Conservation (phyloP, 2,888 invertebrate genomes). For the Serrognathus titanus region DNA sequence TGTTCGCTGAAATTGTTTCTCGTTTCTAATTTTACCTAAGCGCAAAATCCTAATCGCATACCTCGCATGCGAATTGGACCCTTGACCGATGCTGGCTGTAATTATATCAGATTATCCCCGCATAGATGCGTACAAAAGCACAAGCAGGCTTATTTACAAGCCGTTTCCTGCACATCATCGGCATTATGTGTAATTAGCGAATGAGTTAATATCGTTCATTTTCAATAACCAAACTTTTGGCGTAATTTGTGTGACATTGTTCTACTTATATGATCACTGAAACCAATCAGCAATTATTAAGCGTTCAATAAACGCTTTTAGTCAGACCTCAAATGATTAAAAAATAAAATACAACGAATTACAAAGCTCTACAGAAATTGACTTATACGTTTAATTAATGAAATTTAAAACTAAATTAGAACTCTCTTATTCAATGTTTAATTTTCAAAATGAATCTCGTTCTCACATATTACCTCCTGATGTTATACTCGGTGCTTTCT, state of each 20-base stretch:
- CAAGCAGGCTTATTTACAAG: constrained; percentile 22
- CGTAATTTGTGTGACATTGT: too few species aligned
- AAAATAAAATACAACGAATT: too few species aligned
- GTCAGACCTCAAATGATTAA: too few species aligned
- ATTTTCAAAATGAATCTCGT: too few species aligned
- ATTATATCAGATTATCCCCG: constrained; percentile 26
- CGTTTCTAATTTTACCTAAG: constrained; percentile 13
- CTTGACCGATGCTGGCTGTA: constrained; percentile 20
- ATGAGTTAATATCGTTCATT: constrained; percentile 17
- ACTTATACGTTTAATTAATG: too few species aligned
- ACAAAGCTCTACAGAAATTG: too few species aligned
- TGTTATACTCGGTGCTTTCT: background rate
- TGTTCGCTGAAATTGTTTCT: background rate
- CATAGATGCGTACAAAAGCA: constrained; percentile 17
- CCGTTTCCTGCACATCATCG: constrained; percentile 18
- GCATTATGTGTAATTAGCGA: constrained; percentile 26
- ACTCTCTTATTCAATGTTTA: too few species aligned
- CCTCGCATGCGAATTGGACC: constrained; percentile 14
- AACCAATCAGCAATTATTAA: too few species aligned
- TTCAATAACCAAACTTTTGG: constrained; percentile 5
- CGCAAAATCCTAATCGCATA: constrained; percentile 16
- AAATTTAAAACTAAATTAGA: too few species aligned
- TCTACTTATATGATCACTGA: too few species aligned
- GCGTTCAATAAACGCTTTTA: too few species aligned
- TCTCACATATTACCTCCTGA: too few species aligned